These are phyloP conservation scores for Lepidurus apus DNA, from an alignment of 1,140 invertebrate species.

Conservation along the genomic window DNA sequence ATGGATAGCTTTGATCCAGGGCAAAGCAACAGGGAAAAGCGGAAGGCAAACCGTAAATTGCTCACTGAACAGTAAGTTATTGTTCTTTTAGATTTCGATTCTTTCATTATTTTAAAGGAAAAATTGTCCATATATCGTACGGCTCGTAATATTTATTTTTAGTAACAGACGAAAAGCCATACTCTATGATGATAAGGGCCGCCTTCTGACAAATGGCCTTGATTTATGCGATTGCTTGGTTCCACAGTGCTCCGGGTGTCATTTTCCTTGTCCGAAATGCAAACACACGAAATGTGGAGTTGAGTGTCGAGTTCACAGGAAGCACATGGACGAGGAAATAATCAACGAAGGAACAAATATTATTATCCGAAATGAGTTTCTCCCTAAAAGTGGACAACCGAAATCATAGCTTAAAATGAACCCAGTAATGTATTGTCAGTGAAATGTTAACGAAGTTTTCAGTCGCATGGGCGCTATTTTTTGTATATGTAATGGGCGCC, in stretches of 20 bases:
- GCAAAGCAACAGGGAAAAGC: conserved; percentile 29
- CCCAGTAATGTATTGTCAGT: conserved; percentile 36
- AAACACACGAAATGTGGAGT: conserved; percentile 56
- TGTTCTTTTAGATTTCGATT: conserved; percentile 39
- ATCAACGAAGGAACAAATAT: neutral
- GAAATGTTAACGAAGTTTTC: conserved; percentile 34
- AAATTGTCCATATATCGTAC: conserved; percentile 35
- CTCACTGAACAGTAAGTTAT: conserved; percentile 25
- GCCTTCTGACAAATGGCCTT: conserved; percentile 49
- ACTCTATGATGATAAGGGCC: conserved; percentile 46
- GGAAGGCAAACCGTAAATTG: conserved; percentile 29
- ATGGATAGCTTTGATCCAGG: conserved; percentile 32
- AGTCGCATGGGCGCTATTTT: neutral
- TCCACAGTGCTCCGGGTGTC: conserved; percentile 65
- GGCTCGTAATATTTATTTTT: neutral
- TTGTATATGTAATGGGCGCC: neutral
- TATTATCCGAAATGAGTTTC: neutral
- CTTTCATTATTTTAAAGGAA: conserved; percentile 35
- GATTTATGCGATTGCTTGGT: conserved; percentile 75
- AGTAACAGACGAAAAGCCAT: conserved; percentile 28
- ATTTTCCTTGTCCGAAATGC: conserved; percentile 71
- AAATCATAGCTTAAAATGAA: neutral
- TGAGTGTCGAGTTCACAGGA: conserved; percentile 46
- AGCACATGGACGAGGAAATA: neutral
- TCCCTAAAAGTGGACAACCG: neutral